Evolutionary conservation across 1,140 invertebrate genomes (phyloP).

Genomic region (Drosophila seguyi): DNA sequence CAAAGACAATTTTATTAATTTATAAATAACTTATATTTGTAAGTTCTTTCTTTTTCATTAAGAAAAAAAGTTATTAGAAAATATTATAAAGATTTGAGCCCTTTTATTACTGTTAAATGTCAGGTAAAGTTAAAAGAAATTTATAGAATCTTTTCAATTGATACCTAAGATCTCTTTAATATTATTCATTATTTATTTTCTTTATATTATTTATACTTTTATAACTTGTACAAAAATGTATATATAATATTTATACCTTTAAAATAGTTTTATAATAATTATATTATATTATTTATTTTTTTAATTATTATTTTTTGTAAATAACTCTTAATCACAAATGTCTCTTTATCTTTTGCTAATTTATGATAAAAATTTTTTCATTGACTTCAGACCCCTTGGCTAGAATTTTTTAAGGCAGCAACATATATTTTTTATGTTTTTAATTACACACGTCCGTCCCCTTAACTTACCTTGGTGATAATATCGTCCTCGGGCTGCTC

Average conservation of each 20-base stretch:
- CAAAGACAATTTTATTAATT: background rate
- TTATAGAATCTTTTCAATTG: background rate
- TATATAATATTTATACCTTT: no score
- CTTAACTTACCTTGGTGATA: constrained; percentile 62
- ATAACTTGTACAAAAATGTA: background rate
- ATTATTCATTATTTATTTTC: background rate
- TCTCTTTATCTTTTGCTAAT: background rate
- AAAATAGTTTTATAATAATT: no score
- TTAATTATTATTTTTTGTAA: background rate
- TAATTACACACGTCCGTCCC: constrained; percentile 8
- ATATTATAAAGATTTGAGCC: background rate
- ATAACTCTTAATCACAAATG: no score
- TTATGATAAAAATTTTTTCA: no score
- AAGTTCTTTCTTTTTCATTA: no score
- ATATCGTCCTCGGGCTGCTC: constrained; percentile 71
- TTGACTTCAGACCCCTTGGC: no score
- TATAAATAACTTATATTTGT: background rate
- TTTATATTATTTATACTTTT: background rate
- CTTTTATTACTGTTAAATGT: background rate
- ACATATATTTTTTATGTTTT: background rate
- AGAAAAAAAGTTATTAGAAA: no score
- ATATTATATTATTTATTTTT: background rate
- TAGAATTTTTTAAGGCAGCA: background rate
- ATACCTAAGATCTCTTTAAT: no score
- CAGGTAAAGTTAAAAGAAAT: background rate